Evolutionary conservation across 2,888 invertebrate species (phyloP), one percentile per base, ranked within the genome.

Genomic region (Dryobota labecula): DNA sequence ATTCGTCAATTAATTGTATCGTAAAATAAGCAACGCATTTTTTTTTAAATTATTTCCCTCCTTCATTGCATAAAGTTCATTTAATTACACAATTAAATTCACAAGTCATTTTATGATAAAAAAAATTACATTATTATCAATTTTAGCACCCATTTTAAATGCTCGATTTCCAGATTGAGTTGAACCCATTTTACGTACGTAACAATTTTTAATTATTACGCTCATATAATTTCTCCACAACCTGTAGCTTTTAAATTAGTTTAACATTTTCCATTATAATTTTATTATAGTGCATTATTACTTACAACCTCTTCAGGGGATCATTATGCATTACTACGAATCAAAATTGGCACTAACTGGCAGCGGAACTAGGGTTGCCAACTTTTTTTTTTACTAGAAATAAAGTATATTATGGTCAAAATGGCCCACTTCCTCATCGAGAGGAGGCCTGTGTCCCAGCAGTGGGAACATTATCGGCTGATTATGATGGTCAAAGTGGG

Each of bases 331-430:
- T 79, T 51, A 57, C 30, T 41, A 30, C 3, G 1, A 57, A 38
- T 53, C 61, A 69, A 84, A 78, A 79, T 81, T 78, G 62, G 73
- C 79, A 83, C 73, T 85, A 85, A 83, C 67, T 77, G 72, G 74
- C 80, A 75, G n/a, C n/a, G n/a, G n/a, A n/a, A n/a, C n/a, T n/a
- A n/a, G n/a, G n/a, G n/a, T n/a, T n/a, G n/a, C n/a, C n/a, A n/a
- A n/a, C n/a, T n/a, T n/a, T n/a, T n/a, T n/a, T n/a, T n/a, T n/a
- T n/a, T n/a, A n/a, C n/a, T n/a, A n/a, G n/a, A n/a, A n/a, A n/a
- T n/a, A n/a, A n/a, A n/a, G n/a, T n/a, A n/a, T n/a, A n/a, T n/a
- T n/a, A n/a, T n/a, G n/a, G n/a, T n/a, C n/a, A n/a, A n/a, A n/a
- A n/a, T n/a, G n/a, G n/a, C n/a, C n/a, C n/a, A n/a, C n/a, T n/a